Base-by-base conservation (phyloP, 2,113 vertebrate species). In the Microtus pennsylvanicus region DNA sequence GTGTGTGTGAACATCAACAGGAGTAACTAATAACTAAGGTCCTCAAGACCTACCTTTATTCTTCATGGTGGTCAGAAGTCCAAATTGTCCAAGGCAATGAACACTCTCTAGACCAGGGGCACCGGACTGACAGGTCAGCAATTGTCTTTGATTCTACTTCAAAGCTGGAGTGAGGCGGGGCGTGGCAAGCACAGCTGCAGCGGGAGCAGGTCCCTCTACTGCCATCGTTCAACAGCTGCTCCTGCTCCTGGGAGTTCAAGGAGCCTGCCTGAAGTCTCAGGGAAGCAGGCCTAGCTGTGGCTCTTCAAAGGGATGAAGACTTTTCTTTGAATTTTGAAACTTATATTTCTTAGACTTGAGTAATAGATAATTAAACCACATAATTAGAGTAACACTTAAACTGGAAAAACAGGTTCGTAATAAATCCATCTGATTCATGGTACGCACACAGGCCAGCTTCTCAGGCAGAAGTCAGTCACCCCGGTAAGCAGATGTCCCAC, bases 361-460 rank as follows among this genome's bases (percentile, higher is more conserved):
- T 91, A 95, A 91, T 78, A 88, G 50, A 95, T 95, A 93, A 96
- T 96, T 95, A 91, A 91, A 65, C 76, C 76, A 88, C 63, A 50
- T 93, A 81, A 96, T 95, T 90, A 70, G 63, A 89, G 89, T 82
- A 77, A 95, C 83, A 89, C 33, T 78, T 63, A n/a, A 89, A 89
- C 96, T 89, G 83, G 96, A 94, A 96, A 80, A 96, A 83, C 96
- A 30, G 94, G 96, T 95, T 94, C n/a, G 30, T 67, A 86, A 45
- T 65, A 89, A 89, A 74, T 70, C 30, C 45, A 30, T 78, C 65
- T 91, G 91, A 96, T 26, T 96, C 72, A 78, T 9, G 63, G 50
- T 52, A 47, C 70, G 12, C n/a, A 58, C 6, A 21, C 52, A 85
- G 63, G 21, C 81, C 26, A 50, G 16, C 28, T 82, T 74, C 75